Conservation (phyloP, 2,888 invertebrate genomes). For the Parnassius mnemosyne region DNA sequence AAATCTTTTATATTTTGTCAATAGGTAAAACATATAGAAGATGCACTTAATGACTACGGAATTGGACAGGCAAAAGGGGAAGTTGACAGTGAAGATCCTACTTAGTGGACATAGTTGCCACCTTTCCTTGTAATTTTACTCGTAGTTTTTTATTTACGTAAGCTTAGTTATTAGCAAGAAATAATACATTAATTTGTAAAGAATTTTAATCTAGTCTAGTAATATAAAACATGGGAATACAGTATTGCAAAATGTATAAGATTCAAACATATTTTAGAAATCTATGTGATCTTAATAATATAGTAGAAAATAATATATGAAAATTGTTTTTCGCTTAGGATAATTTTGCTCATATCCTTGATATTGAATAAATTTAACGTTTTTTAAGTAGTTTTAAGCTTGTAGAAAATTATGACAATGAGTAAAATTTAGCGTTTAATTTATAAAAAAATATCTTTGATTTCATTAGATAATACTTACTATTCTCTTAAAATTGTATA, state of each 20-base stretch:
- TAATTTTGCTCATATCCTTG: slow-evolving; percentile 16
- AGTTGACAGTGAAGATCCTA: slow-evolving; percentile 55
- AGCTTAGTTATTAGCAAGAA: background rate
- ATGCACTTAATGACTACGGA: slow-evolving; percentile 82
- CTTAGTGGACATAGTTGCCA: slow-evolving; percentile 43
- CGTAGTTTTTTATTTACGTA: slow-evolving; percentile 7
- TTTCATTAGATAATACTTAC: too few species aligned
- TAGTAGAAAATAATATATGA: background rate
- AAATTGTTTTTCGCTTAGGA: slow-evolving; percentile 9
- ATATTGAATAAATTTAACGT: background rate
- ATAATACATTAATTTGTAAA: background rate
- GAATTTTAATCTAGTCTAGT: background rate
- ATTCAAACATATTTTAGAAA: too few species aligned
- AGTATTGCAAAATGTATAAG: too few species aligned
- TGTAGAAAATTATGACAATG: background rate
- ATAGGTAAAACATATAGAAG: slow-evolving; percentile 84
- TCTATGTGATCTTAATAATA: background rate
- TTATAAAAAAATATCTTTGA: too few species aligned
- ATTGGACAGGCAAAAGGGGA: slow-evolving; percentile 72
- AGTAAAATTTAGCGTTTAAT: too few species aligned
- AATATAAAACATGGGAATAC: too few species aligned
- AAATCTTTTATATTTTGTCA: slow-evolving; percentile 4
- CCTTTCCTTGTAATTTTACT: background rate
- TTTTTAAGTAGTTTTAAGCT: background rate
- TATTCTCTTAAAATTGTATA: too few species aligned